Percentiles rank a stretch among this genome's conserved stretches.
Conservation (phyloP, 2,113 vertebrate genomes). For the Andinoacara biseriatus region DNA sequence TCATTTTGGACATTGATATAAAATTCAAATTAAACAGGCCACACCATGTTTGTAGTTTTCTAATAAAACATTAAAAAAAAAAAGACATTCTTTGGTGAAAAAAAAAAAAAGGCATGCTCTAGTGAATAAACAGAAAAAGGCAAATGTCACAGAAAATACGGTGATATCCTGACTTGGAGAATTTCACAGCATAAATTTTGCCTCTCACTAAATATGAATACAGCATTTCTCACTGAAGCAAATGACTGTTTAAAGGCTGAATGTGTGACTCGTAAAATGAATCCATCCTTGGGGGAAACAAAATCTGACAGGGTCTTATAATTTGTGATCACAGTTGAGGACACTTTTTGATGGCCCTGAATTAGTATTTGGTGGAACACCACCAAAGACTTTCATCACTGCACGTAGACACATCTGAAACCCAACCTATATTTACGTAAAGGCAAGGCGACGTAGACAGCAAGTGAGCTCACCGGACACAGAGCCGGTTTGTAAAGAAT, state of each 20-base stretch:
- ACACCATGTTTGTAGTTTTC: background rate
- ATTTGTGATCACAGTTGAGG: background rate
- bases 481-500: background rate
- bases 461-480: background rate
- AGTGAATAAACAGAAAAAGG: conserved; percentile 22
- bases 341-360: background rate
- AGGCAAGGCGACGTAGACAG: conserved; percentile 22
- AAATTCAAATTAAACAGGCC: conserved; percentile 24
- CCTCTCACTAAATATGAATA: conserved; percentile 17
- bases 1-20: background rate
- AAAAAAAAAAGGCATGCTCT: conserved; percentile 41
- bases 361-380: conserved; percentile 9
- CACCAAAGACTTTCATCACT: background rate
- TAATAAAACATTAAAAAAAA: background rate
- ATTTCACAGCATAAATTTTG: conserved; percentile 43
- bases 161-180: conserved; percentile 12
- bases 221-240: background rate
- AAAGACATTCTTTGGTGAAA: conserved; percentile 67
- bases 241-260: background rate
- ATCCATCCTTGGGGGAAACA: background rate
- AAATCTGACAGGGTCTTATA: background rate
- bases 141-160: conserved; percentile 28
- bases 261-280: background rate
- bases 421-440: conserved; percentile 11
- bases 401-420: conserved; percentile 19